These are phyloP conservation scores for Choloepus didactylus DNA, from an alignment of 2,797 vertebrate species.

Conservation along the genomic window DNA sequence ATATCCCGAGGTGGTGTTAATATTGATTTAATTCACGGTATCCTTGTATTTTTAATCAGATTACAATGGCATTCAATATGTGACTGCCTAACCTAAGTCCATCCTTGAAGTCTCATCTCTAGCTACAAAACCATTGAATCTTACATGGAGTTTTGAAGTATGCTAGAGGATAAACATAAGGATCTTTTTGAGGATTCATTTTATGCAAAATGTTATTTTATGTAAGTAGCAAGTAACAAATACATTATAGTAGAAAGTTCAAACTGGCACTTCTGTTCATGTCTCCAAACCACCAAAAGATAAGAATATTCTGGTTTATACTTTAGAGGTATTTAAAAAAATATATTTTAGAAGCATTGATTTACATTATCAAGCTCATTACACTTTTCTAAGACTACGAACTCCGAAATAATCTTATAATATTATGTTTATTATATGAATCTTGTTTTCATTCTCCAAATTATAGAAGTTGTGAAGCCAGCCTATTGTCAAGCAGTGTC, in stretches of 20 bases:
- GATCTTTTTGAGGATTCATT: background rate
- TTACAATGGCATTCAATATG: accelerated
- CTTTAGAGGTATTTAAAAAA: background rate
- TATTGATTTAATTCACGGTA: no score
- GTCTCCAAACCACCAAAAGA: background rate
- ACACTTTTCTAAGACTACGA: background rate
- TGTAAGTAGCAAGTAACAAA: background rate
- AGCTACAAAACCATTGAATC: no score
- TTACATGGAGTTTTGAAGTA: no score
- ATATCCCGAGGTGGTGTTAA: background rate
- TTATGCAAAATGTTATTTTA: background rate
- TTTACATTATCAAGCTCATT: background rate
- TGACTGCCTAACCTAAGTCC: accelerated
- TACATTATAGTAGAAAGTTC: background rate
- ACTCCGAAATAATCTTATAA: background rate
- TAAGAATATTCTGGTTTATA: background rate
- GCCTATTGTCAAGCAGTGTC: background rate
- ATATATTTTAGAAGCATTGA: background rate
- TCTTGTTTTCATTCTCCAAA: background rate
- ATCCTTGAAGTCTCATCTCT: no score
- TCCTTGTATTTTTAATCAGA: accelerated
- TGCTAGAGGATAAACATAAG: background rate
- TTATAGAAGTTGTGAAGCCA: background rate
- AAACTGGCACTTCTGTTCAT: background rate
- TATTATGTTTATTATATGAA: background rate